phyloP scores from a whole-genome alignment of 2,113 vertebrate species.

The Apeltes quadracus region DNA sequence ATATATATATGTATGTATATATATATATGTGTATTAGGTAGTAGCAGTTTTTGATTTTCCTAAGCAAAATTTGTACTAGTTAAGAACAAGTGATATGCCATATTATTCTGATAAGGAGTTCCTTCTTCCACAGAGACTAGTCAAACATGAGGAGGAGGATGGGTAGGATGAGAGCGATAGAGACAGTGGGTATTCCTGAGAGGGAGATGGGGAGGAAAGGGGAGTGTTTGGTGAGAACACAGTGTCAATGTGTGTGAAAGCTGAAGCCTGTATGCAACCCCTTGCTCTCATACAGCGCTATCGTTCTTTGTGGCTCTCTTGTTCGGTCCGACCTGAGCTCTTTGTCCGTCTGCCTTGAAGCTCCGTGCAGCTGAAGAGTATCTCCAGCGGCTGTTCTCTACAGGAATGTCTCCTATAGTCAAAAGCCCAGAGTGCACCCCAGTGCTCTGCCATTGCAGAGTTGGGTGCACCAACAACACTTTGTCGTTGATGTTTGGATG shows the following conservation, averaged over 20 bases:
- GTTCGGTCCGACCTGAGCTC: background rate
- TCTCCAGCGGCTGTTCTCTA: conserved; percentile 68
- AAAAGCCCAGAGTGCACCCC: conserved; percentile 88
- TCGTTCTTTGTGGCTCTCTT: conserved; percentile 14
- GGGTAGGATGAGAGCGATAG: conserved; percentile 20
- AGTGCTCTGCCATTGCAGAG: conserved; percentile 97
- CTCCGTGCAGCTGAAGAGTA: conserved; percentile 20
- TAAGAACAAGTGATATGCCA: background rate
- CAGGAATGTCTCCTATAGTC: conserved; percentile 91
- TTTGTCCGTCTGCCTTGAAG: conserved; percentile 11
- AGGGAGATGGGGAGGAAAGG: conserved; percentile 1
- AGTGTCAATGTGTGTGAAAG: conserved; percentile 39
- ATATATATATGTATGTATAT: too few relatives aligned
- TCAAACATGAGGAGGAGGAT: conserved; percentile 9
- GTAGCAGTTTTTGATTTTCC: background rate
- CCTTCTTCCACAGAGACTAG: background rate
- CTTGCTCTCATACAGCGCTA: conserved; percentile 14
- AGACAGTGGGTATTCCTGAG: conserved; percentile 7
- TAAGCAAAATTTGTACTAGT: background rate
- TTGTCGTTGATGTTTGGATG: conserved; percentile 97
- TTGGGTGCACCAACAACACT: conserved; percentile 94
- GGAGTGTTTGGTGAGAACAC: conserved; percentile 23
- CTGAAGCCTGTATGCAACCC: conserved; percentile 33
- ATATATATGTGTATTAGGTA: too few relatives aligned
- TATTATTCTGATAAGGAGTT: background rate